Conservation (phyloP, 2,797 vertebrate species). For the Lerista edwardsae region DNA sequence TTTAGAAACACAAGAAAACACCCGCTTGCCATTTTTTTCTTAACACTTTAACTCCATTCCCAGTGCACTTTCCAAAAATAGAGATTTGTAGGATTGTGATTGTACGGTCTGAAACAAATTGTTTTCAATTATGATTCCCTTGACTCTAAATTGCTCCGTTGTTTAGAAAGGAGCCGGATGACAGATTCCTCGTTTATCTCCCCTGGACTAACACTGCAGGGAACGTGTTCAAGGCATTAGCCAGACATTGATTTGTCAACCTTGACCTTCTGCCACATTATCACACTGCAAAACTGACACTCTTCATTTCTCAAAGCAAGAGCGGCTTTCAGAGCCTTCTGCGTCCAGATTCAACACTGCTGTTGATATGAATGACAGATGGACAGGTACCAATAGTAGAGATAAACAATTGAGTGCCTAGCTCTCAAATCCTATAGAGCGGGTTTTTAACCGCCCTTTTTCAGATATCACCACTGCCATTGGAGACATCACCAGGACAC, state of each 20-base stretch:
- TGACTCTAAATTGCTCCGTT: conserved; percentile 58
- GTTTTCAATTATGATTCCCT: conserved; percentile 59
- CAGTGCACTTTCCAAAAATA: conserved; percentile 47
- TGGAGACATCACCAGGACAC: no score
- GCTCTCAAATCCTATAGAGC: not conserved
- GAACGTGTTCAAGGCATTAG: conserved; percentile 43
- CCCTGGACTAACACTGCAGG: not conserved
- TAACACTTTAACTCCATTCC: conserved; percentile 35
- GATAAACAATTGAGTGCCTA: not conserved
- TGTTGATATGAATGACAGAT: conserved; percentile 1
- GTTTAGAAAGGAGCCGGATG: conserved; percentile 61
- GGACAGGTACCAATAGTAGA: conserved; percentile 17
- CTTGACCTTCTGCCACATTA: conserved; percentile 69
- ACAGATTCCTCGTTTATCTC: conserved; percentile 59
- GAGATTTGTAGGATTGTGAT: conserved; percentile 59
- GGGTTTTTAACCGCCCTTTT: not conserved
- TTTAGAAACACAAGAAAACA: not conserved
- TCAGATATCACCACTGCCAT: no score
- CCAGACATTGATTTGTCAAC: conserved; percentile 62
- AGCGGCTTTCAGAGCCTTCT: conserved; percentile 15
- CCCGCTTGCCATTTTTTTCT: not conserved
- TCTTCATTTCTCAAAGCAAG: conserved; percentile 64
- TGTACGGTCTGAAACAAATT: conserved; percentile 60
- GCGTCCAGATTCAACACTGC: conserved; percentile 27
- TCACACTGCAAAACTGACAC: conserved; percentile 66